phyloP scores from a whole-genome alignment of 2,888 invertebrate genomes.

The Molorchus minor region DNA sequence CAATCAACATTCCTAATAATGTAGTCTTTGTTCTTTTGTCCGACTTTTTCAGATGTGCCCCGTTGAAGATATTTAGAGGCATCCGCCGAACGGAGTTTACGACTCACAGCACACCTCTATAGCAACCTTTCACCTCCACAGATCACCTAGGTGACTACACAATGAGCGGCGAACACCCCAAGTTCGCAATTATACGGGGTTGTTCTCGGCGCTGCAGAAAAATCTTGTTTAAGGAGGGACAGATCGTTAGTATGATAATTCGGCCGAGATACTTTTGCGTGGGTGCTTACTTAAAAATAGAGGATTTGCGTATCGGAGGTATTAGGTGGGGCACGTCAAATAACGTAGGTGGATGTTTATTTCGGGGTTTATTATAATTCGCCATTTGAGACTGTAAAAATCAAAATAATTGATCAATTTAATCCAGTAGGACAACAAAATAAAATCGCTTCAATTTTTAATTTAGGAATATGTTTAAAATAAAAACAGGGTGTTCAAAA shows the following conservation, averaged over 20 bases:
- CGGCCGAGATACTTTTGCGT: background rate
- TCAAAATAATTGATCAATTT: no score
- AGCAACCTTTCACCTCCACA: conserved; percentile 59
- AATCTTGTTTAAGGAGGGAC: background rate
- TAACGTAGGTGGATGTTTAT: no score
- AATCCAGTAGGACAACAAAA: no score
- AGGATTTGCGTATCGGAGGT: no score
- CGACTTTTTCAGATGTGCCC: conserved; percentile 37
- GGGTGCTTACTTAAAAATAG: no score
- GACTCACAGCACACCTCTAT: conserved; percentile 57
- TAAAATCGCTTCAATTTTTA: no score
- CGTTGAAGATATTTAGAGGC: conserved; percentile 39
- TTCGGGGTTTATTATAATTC: no score
- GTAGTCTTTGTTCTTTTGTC: conserved; percentile 37
- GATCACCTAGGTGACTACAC: conserved; percentile 56
- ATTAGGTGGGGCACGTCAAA: no score
- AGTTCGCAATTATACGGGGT: conserved; percentile 19
- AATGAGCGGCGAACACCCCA: conserved; percentile 33
- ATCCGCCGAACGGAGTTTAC: conserved; percentile 47
- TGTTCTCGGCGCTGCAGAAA: conserved; percentile 24
- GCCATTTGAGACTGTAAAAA: no score
- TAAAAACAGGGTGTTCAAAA: no score
- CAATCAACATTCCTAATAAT: conserved; percentile 18
- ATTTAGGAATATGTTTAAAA: no score
- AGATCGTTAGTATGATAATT: conserved; percentile 17